Base-by-base conservation (phyloP, 2,797 vertebrate genomes). In the Pseudotriccus pelzelni region DNA sequence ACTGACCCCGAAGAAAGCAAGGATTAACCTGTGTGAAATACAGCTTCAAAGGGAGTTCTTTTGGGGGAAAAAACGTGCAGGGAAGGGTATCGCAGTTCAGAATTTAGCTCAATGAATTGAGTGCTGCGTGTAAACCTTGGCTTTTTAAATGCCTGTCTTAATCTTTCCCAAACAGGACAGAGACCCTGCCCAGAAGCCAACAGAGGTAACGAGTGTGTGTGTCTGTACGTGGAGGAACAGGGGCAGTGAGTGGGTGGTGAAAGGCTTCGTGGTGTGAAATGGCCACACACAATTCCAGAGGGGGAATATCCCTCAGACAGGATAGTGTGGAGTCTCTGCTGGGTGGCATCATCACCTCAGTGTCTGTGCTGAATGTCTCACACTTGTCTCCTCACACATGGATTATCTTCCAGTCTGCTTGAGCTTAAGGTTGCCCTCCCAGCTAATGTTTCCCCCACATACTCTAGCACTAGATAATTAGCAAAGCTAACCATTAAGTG, bases 151-250 rank as follows among this genome's bases (percentile, higher is more conserved):
- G 22, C 82, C 27, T 74, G 12, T 87, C 14, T 64, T 79, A n/a
- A 82, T 95, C 89, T 84, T 92, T 90, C 78, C 77, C 79, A 56
- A 96, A 96, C 95, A 97, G 97, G 97, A 97, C 90, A 97, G 96
- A 93, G 97, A 97, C 12, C 56, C 91, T 66, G 28, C 74, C 43
- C 97, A 97, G 92, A 98, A 97, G 93, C 87, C 97, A 72, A 43
- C 96, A 92, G 98, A 98, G 98, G 98, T 98, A 97, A 94, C 6
- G 77, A 89, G 59, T 91, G 46, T 25, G 41, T 4, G 2, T 34
- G 37, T 12, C 0, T 60, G 43, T 67, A 9, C 6, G 0, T 30
- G 53, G 53, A 47, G 73, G 41, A 85, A 14, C 37, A 32, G 0
- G 4, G 78, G 16, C 27, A 84, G 44, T 2, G 63, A 66, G 81